A percentile compares a stretch with the other conserved stretches of the same genome.
These are phyloP conservation scores for Lepisosteus osseus DNA, from an alignment of 2,113 vertebrate species.

Conservation along the genomic window DNA sequence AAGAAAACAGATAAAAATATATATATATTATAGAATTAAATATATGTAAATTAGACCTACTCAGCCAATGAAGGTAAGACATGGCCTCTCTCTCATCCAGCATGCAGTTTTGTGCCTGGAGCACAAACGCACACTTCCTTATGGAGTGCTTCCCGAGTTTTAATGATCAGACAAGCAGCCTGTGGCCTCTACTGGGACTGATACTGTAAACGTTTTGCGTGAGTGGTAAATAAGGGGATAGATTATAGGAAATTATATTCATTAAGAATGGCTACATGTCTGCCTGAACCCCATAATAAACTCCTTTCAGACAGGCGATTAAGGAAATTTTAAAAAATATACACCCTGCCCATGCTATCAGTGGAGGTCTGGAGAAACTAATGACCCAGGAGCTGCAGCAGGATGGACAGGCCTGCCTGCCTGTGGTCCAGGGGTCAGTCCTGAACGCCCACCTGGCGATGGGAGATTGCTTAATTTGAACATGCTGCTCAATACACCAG, in stretches of 20 bases:
- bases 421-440: no score
- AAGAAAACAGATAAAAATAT: no score
- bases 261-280: slow-evolving; percentile 19
- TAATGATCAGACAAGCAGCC: neutral
- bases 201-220: slow-evolving; percentile 7
- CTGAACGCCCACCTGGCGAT: no score
- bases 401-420: no score
- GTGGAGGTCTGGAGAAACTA: neutral
- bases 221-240: slow-evolving; percentile 12
- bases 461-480: no score
- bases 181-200: neutral
- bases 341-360: neutral
- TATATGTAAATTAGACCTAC: no score
- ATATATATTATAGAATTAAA: no score
- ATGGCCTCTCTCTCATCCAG: no score
- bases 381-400: no score
- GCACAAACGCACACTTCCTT: neutral
- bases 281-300: slow-evolving; percentile 2
- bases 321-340: slow-evolving; percentile 3
- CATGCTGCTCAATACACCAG: no score
- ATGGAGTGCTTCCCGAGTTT: neutral
- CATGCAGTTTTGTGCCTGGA: no score
- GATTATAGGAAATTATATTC: slow-evolving; percentile 17
- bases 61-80: no score
- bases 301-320: slow-evolving; percentile 4